Base-by-base conservation (phyloP, 2,113 vertebrate genomes). In the Vanacampus margaritifer region DNA sequence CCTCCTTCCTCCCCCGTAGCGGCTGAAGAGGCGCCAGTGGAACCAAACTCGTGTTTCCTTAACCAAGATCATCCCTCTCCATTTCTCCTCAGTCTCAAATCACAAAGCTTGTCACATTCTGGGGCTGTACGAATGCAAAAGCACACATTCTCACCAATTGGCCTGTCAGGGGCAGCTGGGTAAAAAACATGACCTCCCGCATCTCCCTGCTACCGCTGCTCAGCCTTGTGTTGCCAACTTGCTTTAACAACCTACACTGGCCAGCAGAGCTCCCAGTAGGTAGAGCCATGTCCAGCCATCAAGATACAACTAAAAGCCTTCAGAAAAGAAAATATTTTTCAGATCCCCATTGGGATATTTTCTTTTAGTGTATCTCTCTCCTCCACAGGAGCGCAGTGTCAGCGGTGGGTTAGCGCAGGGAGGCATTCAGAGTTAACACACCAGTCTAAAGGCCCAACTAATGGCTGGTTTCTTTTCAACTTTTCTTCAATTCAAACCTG, bases 51-150 rank as follows among this genome's bases (percentile, higher is more conserved):
- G 56, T 86, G 86, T 90, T 90, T 89, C 86, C 85, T 83, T 90
- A 89, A 89, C 89, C 89, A 86, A 88, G 87, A 88, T 88, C 81
- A 89, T 76, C 64, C 81, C 79, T 88, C 82, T 85, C 82, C 70
- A 65, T 86, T 82, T 83, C 76, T 80, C 69, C 66, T 67, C 69
- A 46, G 76, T 82, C 75, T 84, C 68, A 61, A 81, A 82, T 76
- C 74, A 82, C 72, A 65, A 62, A 61, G 69, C 68, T 75, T 69
- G 72, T 76, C 79, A 83, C 84, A 78, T 59, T 41, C 76, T 50
- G 36, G 62, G 71, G 63, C 57, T 16, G 67, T 54, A 64, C 68
- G 32, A 63, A 50, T 71, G 74, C 74, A 68, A 63, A 28, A 75
- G 68, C 57, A 69, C 16, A 32, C 70, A 67, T 71, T 83, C 57